Percentiles rank a stretch among this genome's conserved stretches.
Evolutionary conservation across 2,888 invertebrate species (phyloP).

Genomic region (Zygaena filipendulae): DNA sequence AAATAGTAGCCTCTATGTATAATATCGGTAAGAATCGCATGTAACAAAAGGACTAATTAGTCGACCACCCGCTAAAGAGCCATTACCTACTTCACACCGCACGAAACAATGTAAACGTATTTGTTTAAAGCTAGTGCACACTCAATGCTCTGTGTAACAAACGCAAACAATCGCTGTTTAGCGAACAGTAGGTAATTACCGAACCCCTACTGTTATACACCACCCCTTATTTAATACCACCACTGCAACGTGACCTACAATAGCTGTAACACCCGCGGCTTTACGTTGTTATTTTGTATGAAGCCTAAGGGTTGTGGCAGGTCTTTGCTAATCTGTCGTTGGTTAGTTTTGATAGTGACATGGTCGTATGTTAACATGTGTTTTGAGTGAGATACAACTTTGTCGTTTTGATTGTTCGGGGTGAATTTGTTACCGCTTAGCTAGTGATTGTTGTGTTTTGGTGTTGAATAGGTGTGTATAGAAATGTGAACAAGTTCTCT

Average conservation of each 20-base stretch:
- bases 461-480: constrained; percentile 7
- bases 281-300: too few relatives aligned
- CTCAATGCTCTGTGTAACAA: constrained; percentile 29
- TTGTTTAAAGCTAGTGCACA: constrained; percentile 42
- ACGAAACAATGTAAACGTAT: constrained; percentile 36
- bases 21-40: too few relatives aligned
- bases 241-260: too few relatives aligned
- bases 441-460: constrained; percentile 10
- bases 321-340: constrained; percentile 21
- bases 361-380: constrained; percentile 38
- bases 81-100: constrained; percentile 31
- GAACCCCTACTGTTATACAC: constrained; percentile 33
- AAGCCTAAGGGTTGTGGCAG: constrained; percentile 14
- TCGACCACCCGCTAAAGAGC: constrained; percentile 32
- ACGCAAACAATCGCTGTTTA: constrained; percentile 41
- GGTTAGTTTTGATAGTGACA: constrained; percentile 23
- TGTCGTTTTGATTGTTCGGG: constrained; percentile 24
- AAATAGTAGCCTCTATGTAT: too few relatives aligned
- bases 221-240: constrained; percentile 28
- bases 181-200: constrained; percentile 47
- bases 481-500: too few relatives aligned
- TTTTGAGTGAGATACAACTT: constrained; percentile 30
- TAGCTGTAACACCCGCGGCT: too few relatives aligned
- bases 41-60: constrained; percentile 37
- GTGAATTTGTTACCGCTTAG: constrained; percentile 23